A percentile compares a stretch with the other conserved stretches of the same genome.
Evolutionary conservation across 2,797 vertebrate genomes (phyloP).

Genomic region (Xiphorhynchus erythropygius): DNA sequence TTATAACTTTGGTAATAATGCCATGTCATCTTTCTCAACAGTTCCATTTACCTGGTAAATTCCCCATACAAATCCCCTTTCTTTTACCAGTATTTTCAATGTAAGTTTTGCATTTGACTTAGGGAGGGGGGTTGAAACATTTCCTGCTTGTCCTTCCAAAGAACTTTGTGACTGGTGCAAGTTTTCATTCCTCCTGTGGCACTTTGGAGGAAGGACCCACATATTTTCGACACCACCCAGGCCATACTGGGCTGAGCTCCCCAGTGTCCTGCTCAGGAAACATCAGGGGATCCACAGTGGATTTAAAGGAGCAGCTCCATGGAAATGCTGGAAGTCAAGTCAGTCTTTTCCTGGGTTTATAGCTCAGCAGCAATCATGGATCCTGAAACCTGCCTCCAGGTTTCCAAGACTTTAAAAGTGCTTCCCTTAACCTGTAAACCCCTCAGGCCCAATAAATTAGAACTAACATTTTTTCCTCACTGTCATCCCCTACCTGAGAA

Average conservation of each 20-base stretch:
- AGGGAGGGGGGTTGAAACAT: neutral
- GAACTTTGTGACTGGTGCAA: neutral
- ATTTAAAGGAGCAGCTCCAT: neutral
- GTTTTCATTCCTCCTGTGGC: neutral
- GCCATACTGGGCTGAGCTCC: neutral
- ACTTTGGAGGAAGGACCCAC: neutral
- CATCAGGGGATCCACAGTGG: too few species aligned
- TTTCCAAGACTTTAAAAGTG: neutral
- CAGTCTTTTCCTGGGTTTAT: neutral
- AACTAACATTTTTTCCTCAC: neutral
- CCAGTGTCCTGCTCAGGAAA: neutral
- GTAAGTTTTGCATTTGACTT: neutral
- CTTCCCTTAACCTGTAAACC: neutral
- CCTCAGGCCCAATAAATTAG: neutral
- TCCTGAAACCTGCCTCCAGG: neutral
- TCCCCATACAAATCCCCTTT: neutral
- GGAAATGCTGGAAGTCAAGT: neutral
- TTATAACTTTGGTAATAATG: neutral
- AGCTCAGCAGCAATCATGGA: neutral
- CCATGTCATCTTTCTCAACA: neutral
- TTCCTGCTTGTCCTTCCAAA: neutral
- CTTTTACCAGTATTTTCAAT: neutral
- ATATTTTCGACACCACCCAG: neutral
- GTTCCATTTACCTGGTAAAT: neutral
- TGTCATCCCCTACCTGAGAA: neutral